phyloP scores from a whole-genome alignment of 2,888 invertebrate species.

The Heliconius sara region DNA sequence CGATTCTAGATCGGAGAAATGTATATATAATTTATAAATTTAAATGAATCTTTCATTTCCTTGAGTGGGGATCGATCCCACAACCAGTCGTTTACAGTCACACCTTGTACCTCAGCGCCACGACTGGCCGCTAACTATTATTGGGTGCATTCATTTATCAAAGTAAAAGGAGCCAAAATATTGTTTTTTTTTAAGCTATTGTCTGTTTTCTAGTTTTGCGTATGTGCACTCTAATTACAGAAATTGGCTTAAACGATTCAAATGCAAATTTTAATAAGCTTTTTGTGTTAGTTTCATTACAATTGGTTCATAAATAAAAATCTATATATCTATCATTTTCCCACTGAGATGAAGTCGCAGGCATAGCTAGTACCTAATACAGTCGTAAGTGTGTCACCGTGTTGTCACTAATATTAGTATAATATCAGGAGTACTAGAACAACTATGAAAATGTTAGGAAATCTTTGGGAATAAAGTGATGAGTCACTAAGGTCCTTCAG shows the following conservation, averaged over 20 bases:
- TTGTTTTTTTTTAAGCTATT: neutral
- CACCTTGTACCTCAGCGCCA: no score
- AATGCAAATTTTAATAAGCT: no score
- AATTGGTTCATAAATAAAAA: neutral
- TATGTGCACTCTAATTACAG: neutral
- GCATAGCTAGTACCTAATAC: neutral
- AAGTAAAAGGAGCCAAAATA: neutral
- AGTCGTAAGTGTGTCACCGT: neutral
- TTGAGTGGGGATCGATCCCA: no score
- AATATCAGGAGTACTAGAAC: neutral
- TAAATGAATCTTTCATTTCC: no score
- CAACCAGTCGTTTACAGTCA: no score
- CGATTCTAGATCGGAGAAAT: no score
- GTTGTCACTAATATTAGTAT: neutral
- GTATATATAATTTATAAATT: no score
- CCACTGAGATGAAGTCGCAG: neutral
- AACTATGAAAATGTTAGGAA: neutral
- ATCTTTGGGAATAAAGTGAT: neutral
- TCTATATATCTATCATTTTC: neutral
- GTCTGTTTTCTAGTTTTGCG: neutral
- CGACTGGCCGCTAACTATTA: no score
- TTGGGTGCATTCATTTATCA: no score
- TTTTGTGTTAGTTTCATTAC: neutral
- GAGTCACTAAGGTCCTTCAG: neutral
- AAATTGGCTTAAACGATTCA: neutral